Base-by-base conservation (phyloP, 2,797 vertebrate genomes). In the Mormyrops attenuatus region DNA sequence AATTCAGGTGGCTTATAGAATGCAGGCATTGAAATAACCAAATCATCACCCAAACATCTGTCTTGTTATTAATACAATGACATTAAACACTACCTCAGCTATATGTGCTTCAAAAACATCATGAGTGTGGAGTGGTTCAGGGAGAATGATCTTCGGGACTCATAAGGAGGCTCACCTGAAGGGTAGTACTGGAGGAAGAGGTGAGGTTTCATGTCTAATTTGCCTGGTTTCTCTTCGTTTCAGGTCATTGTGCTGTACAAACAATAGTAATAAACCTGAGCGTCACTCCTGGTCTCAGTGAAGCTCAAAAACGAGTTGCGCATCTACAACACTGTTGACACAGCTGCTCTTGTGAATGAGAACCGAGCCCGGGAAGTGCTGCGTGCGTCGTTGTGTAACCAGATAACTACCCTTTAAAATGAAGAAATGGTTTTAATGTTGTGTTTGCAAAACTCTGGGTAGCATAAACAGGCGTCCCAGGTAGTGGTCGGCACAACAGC, bases 311-410 rank as follows among this genome's bases (percentile, higher is more conserved):
- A 34, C 1, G 34, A 47, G 38, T 1, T n/a, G 41, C 26, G 30
- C 15, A 52, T 49, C 53, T 49, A 41, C 38, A 2, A 52, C 13
- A 15, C 49, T 3, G 86, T 87, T 89, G 66, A 57, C 89, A 90
- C 69, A 82, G 22, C 86, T 88, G 89, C 41, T 84, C 11, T 13
- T 17, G 34, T 41, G 84, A 89, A 89, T 52, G 60, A 87, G 57
- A 11, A 26, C 15, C 7, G n/a, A 44, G 73, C 34, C 30, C 66
- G 50, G 89, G 22, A 88, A 80, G 6, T 88, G 47, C 69, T 57
- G 8, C 9, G 15, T 87, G 60, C 73, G 38, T 87, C 34, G 1
- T 34, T 73, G 49, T 87, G 34, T 89, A 50, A 47, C 6, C 38
- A 11, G n/a, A 63, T 47, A 69, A 73, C 60, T n/a, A 26, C 34